Evolutionary conservation across 2,888 invertebrate genomes (phyloP).

Genomic region (Drosophila sordidula): DNA sequence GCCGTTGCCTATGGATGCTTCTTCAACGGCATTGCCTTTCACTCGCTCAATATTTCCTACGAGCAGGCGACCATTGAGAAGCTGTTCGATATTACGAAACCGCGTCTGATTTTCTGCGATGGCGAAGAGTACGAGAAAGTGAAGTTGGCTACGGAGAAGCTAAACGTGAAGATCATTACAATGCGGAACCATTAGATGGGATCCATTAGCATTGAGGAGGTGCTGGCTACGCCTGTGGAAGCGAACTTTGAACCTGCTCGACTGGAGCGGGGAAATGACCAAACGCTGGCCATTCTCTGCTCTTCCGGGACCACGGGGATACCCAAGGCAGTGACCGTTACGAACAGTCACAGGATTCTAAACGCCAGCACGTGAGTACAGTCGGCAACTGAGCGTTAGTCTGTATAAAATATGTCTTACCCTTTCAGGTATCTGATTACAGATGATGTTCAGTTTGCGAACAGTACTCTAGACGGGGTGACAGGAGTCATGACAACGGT

Average conservation of each 20-base stretch:
- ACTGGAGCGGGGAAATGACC: conserved; percentile 66
- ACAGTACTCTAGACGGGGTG: conserved; percentile 72
- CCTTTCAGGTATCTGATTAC: conserved; percentile 49
- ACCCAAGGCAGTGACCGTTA: conserved; percentile 75
- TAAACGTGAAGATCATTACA: conserved; percentile 51
- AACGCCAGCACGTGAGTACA: conserved; percentile 29
- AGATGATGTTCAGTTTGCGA: conserved; percentile 66
- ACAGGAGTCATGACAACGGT: conserved; percentile 68
- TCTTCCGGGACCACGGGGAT: conserved; percentile 82
- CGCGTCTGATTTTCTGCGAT: conserved; percentile 64
- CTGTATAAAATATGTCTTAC: too few species aligned
- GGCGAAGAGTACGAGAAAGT: conserved; percentile 62
- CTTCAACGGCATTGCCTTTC: conserved; percentile 72
- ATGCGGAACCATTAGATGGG: conserved; percentile 53
- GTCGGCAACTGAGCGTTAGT: too few species aligned
- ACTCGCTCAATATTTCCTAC: conserved; percentile 63
- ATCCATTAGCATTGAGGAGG: conserved; percentile 42
- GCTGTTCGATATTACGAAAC: conserved; percentile 66
- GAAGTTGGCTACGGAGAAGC: conserved; percentile 25
- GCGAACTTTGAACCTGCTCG: conserved; percentile 55
- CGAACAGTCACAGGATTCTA: conserved; percentile 52
- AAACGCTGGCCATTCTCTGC: conserved; percentile 78
- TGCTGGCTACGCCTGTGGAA: conserved; percentile 37
- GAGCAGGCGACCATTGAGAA: conserved; percentile 53
- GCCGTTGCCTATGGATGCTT: conserved; percentile 72